Evolutionary conservation across 2,888 invertebrate genomes (phyloP), one percentile per base, ranked within the genome.

Genomic region (Tachina fera): DNA sequence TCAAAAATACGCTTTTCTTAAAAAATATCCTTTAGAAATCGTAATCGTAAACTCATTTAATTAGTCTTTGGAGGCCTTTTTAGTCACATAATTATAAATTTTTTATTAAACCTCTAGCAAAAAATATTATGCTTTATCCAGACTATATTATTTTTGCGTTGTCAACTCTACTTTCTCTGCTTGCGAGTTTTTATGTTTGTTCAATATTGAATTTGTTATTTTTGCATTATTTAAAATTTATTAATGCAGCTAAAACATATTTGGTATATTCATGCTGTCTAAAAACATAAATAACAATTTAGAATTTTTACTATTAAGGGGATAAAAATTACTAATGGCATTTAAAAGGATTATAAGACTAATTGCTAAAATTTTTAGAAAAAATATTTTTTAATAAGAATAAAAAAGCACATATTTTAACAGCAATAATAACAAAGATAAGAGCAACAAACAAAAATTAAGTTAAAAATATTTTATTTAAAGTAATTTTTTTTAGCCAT

Each of bases 201-300:
- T 53, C n/a, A 14, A 49, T 47, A n/a, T 74, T 49, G 49, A 19
- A 22, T 67, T 67, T 67, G n/a, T 60, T 60, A 41, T 51, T 68
- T 51, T 68, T 58, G 13, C 11, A 56, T 19, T 71, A 71, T 71
- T 45, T 71, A 53, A 19, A 60, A 79, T 71, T 71, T 71, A 71
- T 78, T 70, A 53, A 61, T 70, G 68, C 60, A 70, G 22, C n/a
- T 60, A 58, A 47, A 43, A 22, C 19, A n/a, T 31, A 16, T 31
- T 41, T 31, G 16, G 41, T 51, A 43, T 56, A 56, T n/a, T 43
- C 22, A 3, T 19, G 61, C 60, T 51, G 43, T 14, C n/a, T 51
- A 1, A 31, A 63, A 70, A 53, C 63, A 63, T 79, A 79, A 79
- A 79, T 79, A 79, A 71, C 53, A 79, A 53, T 71, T 71, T 61